Conservation (phyloP, 2,113 vertebrate species). For the Polypterus senegalus region DNA sequence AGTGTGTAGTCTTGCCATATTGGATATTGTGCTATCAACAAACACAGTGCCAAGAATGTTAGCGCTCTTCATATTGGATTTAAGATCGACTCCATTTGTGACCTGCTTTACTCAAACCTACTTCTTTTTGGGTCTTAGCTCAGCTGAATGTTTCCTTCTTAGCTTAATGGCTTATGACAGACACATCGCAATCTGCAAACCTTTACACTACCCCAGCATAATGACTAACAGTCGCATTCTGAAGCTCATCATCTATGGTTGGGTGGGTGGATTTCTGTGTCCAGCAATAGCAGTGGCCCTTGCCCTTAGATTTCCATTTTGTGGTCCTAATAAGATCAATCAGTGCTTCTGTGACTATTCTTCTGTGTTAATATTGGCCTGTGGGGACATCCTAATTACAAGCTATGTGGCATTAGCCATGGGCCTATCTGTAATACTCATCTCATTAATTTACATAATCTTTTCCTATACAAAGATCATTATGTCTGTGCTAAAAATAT, state of each 20-base stretch:
- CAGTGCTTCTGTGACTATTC: too few species aligned
- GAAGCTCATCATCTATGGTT: slow-evolving; percentile 16
- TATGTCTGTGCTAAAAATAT: too few species aligned
- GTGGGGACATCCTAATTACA: slow-evolving; percentile 9
- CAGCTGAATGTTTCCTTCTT: slow-evolving; percentile 25
- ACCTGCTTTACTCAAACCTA: slow-evolving; percentile 26
- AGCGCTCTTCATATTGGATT: slow-evolving; percentile 1
- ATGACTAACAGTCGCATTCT: slow-evolving; percentile 13
- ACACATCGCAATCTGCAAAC: slow-evolving; percentile 7
- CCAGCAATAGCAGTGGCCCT: slow-evolving; percentile 15
- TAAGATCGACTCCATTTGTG: slow-evolving; percentile 8
- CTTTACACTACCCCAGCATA: slow-evolving; percentile 19
- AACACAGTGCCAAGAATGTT: slow-evolving; percentile 20
- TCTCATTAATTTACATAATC: too few species aligned
- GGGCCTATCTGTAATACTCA: too few species aligned
- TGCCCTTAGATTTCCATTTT: slow-evolving; percentile 13
- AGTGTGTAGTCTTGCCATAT: too few species aligned
- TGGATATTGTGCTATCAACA: slow-evolving; percentile 11
- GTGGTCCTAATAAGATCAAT: not conserved
- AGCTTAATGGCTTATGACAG: not conserved
- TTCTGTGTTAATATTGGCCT: too few species aligned
- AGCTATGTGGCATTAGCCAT: too few species aligned
- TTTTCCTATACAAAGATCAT: too few species aligned
- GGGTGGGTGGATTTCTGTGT: slow-evolving; percentile 15
- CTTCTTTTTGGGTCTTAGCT: slow-evolving; percentile 24